Percentiles rank a stretch among this genome's conserved stretches.
These are phyloP conservation scores for Pseudanteris insignis DNA, from an alignment of 2,888 invertebrate genomes.

Conservation along the genomic window DNA sequence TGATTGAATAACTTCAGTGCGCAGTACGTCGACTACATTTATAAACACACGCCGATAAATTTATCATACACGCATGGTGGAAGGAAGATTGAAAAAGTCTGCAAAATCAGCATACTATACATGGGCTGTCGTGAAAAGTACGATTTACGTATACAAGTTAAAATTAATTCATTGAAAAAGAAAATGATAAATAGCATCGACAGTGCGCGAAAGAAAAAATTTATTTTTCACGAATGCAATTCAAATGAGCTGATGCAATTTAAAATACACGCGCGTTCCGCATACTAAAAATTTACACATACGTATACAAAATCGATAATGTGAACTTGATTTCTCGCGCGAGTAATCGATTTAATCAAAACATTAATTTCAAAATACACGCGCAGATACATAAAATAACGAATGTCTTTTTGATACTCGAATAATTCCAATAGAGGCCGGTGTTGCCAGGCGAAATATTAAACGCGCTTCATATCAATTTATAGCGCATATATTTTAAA, in stretches of 20 bases:
- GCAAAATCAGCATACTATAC: conserved; percentile 1
- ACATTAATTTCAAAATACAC: no score
- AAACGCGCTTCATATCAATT: no score
- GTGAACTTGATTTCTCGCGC: conserved; percentile 24
- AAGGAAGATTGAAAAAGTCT: no score
- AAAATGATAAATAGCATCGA: conserved; percentile 26
- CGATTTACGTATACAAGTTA: conserved; percentile 14
- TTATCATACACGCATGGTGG: conserved; percentile 12
- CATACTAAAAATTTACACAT: conserved; percentile 31
- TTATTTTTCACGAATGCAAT: conserved; percentile 27
- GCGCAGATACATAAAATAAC: no score
- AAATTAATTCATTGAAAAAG: conserved; percentile 31
- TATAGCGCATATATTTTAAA: no score
- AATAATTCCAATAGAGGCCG: no score
- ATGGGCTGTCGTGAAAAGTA: conserved; percentile 5
- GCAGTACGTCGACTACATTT: no score
- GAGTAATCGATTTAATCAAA: conserved; percentile 30
- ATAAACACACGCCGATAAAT: conserved; percentile 7
- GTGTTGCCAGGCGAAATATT: no score
- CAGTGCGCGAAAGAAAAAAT: conserved; percentile 12
- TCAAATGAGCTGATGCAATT: conserved; percentile 38
- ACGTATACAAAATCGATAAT: conserved; percentile 34
- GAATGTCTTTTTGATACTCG: no score
- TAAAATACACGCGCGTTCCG: conserved; percentile 25
- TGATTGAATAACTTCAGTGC: no score